Percentiles rank a stretch among this genome's conserved stretches.
These are phyloP conservation scores for Columbina picui DNA, from an alignment of 2,113 vertebrate species.

Conservation along the genomic window DNA sequence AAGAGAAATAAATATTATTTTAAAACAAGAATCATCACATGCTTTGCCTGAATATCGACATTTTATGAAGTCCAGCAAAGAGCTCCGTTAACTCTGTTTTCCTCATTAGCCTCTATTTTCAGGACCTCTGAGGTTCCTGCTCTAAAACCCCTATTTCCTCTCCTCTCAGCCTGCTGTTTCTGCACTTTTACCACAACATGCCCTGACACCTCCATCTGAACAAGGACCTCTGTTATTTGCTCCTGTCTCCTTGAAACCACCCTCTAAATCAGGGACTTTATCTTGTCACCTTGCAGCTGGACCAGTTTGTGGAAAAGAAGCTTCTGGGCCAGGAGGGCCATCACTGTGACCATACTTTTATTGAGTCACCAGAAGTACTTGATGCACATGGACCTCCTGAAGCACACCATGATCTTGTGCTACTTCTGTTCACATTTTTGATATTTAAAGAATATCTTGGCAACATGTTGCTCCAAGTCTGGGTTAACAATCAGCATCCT, in stretches of 20 bases:
- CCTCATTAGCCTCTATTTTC: not conserved
- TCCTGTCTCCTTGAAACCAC: accelerated
- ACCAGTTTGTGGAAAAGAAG: not conserved
- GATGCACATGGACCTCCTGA: not conserved
- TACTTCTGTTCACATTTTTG: not conserved
- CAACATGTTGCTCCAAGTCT: not conserved
- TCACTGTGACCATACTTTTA: not conserved
- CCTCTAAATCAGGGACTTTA: not conserved
- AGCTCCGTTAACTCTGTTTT: not conserved
- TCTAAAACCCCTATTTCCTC: not conserved
- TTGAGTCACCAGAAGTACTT: not conserved
- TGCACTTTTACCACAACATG: not conserved
- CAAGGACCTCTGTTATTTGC: not conserved
- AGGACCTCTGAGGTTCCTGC: not conserved
- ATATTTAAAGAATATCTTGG: not conserved
- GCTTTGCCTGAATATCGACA: not conserved
- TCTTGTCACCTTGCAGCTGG: not conserved
- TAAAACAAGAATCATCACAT: not conserved
- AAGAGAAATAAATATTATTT: not conserved
- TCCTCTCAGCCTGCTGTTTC: not conserved
- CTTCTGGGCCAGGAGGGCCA: not conserved
- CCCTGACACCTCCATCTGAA: not conserved
- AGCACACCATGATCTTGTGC: not conserved
- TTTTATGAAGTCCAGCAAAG: not conserved
- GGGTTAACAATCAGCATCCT: not conserved